Base-by-base conservation (phyloP, 2,113 vertebrate genomes). In the Anarhynchus alexandrinus region DNA sequence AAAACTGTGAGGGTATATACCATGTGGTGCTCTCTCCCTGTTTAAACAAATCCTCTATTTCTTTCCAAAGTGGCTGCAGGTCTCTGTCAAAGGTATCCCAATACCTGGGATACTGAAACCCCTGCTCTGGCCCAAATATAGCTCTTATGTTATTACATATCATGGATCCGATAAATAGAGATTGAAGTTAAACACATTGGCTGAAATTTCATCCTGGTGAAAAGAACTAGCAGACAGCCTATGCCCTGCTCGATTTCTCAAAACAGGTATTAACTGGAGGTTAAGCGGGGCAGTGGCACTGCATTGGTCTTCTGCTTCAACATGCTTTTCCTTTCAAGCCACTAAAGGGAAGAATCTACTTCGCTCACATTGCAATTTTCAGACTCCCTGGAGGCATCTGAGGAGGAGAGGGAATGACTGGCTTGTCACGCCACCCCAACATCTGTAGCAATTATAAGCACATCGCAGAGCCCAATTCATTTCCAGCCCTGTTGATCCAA, bases 341-440 rank as follows among this genome's bases (percentile, higher is more conserved):
- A 5, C 15, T 49, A 55, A 89, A 82, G 19, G 40, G 49, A 61
- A 49, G 27, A 88, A 51, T 25, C 30, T 42, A 15, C n/a, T 86
- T 73, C 58, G 64, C 13, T 65, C 47, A 36, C 26, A 14, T 1
- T 34, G 14, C 21, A 70, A 8, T 47, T 20, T 30, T 20, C 29
- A 42, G 42, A 18, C 6, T 55, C 45, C 59, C 71, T 1, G 0
- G 49, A 88, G 32, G 47, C 1, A 2, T 10, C 19, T 27, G 57
- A 54, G 76, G 25, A 82, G 57, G 29, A 66, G 38, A 62, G 40
- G 57, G 23, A 59, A 30, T 2, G 9, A 11, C 27, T 32, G n/a
- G 18, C 34, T 55, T n/a, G 11, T 22, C 8, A 30, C n/a, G 16
- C 43, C 55, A 76, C 47, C 47, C 36, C 17, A 42, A 38, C 27